Evolutionary conservation across 2,113 vertebrate genomes (phyloP).

Genomic region (Corydoras maculifer): DNA sequence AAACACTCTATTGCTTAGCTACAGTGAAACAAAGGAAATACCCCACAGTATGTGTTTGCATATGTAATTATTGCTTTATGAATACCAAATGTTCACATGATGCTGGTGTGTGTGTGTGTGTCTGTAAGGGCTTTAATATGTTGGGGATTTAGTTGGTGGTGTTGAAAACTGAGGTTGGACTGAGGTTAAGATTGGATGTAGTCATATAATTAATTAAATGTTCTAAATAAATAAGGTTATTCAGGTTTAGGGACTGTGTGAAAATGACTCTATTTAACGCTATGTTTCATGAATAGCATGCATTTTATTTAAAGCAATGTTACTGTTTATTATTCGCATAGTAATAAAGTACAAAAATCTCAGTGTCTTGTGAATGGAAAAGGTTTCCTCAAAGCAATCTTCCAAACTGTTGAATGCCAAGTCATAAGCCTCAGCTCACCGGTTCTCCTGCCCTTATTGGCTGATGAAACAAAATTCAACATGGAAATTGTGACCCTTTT

Average conservation of each 20-base stretch:
- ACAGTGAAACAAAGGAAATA: background rate
- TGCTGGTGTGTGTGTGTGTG: no score
- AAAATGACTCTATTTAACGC: conserved; percentile 2
- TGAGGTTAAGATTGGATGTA: no score
- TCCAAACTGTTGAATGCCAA: background rate
- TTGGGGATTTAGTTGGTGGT: no score
- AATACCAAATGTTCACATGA: no score
- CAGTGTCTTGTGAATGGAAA: background rate
- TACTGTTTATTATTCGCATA: conserved; percentile 7
- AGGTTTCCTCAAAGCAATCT: background rate
- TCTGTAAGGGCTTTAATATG: no score
- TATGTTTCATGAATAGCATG: conserved; percentile 7
- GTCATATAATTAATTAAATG: no score
- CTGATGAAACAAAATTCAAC: no score
- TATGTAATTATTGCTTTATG: background rate
- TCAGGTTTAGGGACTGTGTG: background rate
- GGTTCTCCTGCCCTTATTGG: background rate
- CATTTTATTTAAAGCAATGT: conserved; percentile 16
- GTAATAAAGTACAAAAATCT: conserved; percentile 1
- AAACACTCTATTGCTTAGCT: background rate
- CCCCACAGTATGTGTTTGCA: background rate
- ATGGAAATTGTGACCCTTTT: no score
- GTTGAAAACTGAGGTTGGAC: no score
- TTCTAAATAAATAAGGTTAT: no score
- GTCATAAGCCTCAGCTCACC: background rate